These are phyloP conservation scores for Dryadula phaetusa DNA, from an alignment of 2,888 invertebrate species.

Conservation along the genomic window DNA sequence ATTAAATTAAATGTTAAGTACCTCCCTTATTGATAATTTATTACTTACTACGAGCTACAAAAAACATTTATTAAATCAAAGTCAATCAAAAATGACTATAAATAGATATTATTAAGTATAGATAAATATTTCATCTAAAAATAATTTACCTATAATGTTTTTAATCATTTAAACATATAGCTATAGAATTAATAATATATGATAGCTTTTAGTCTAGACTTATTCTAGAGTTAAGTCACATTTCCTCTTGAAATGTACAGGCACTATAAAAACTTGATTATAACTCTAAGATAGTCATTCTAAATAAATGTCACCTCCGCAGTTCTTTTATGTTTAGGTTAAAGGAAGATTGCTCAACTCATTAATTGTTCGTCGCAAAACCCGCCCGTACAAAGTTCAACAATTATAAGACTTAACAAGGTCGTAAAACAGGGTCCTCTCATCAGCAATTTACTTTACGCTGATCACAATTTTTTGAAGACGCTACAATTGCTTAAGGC, in stretches of 20 bases:
- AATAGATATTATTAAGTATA: too few species aligned
- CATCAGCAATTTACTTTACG: slow-evolving; percentile 57
- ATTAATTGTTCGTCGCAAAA: slow-evolving; percentile 56
- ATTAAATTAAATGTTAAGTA: too few species aligned
- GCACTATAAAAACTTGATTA: not conserved
- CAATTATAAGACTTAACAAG: slow-evolving; percentile 66
- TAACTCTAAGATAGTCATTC: not conserved
- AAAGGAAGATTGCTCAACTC: slow-evolving; percentile 47
- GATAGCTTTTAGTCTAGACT: too few species aligned
- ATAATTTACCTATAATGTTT: too few species aligned
- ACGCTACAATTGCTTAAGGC: slow-evolving; percentile 9
- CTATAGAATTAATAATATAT: too few species aligned
- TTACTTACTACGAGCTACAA: too few species aligned
- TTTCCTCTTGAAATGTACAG: not conserved
- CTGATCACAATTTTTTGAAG: slow-evolving; percentile 58
- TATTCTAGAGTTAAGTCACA: not conserved
- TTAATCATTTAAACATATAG: too few species aligned
- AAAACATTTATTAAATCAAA: too few species aligned
- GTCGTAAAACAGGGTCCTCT: slow-evolving; percentile 60
- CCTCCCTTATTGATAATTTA: too few species aligned
- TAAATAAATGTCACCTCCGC: not conserved
- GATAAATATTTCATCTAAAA: too few species aligned
- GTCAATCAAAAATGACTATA: too few species aligned
- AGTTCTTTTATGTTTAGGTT: slow-evolving; percentile 43
- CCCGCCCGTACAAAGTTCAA: slow-evolving; percentile 62